These are phyloP conservation scores for Parelbella ahira DNA, from an alignment of 2,888 invertebrate genomes.

Conservation along the genomic window DNA sequence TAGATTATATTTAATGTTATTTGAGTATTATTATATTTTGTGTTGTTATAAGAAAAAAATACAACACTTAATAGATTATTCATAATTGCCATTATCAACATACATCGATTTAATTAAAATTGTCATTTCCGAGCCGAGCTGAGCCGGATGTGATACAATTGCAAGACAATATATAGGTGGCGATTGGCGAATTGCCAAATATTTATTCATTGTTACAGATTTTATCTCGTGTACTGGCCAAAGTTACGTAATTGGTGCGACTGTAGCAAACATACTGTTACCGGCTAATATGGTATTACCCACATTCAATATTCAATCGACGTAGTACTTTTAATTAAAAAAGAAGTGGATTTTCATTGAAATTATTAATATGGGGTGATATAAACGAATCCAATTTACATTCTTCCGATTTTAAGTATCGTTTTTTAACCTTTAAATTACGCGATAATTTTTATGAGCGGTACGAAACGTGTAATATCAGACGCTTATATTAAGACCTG, in stretches of 20 bases:
- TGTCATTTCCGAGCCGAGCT: no score
- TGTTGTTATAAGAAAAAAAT: no score
- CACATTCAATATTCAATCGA: constrained; percentile 1
- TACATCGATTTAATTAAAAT: no score
- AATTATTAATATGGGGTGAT: constrained; percentile 1
- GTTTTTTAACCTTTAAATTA: neutral
- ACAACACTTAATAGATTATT: no score
- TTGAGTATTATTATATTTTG: no score
- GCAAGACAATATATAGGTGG: neutral
- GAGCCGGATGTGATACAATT: constrained; percentile 4
- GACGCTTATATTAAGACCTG: no score
- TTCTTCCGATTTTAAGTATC: neutral
- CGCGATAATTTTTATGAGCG: no score
- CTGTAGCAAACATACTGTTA: constrained; percentile 11
- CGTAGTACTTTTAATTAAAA: constrained; percentile 11
- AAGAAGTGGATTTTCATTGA: constrained; percentile 6
- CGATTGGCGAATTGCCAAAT: constrained; percentile 15
- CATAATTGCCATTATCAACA: no score
- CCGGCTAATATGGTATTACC: constrained; percentile 10
- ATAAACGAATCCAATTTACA: neutral
- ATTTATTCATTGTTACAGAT: constrained; percentile 19
- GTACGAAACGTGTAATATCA: no score
- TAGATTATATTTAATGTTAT: no score
- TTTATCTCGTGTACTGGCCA: constrained; percentile 17
- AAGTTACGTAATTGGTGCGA: constrained; percentile 16